Evolutionary conservation across 2,113 vertebrate genomes (phyloP), one percentile per base, ranked within the genome.

Genomic region (Emberiza fucata): DNA sequence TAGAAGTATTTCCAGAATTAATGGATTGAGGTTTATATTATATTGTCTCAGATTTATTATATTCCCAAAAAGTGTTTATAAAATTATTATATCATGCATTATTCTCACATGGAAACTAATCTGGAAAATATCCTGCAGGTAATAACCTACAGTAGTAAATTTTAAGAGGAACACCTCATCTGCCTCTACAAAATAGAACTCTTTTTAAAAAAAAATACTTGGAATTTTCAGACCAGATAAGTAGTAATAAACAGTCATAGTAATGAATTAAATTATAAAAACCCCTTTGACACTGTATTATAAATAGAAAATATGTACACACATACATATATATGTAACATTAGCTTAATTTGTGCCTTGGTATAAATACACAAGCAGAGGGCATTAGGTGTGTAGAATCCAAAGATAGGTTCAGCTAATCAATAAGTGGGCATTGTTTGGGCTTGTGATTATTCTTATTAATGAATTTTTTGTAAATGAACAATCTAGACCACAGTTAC

Each of bases 381-480:
- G 78, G 73, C 54, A 76, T 44, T 72, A 69, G 70, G 44, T 81
- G 37, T 29, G 9, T 45, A 68, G 63, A 87, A 93, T 76, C 61
- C n/a, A 56, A 40, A 56, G 48, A 85, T 0, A 82, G 39, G 71
- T 37, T 59, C 47, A 68, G 11, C 53, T 91, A 91, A 79, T 39
- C 40, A 1, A 60, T 69, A 85, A 88, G 53, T 37, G 48, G 68
- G 40, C 25, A 79, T 60, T 94, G 47, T 79, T 83, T 66, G 35
- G 59, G 39, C 59, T 85, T 94, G 82, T 95, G 47, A 87, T 95
- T 71, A 82, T 90, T 94, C 77, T 82, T 94, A 7, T 42, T 84
- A 84, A 95, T 53, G 68, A 94, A 17, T 86, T 47, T 80, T 73
- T 96, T 95, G 40, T 47, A 94, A 92, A 90, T 29, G 66, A 56